Evolutionary conservation across 1,140 invertebrate species (phyloP), one percentile per base, ranked within the genome.

Genomic region (Nasonia longicornis): DNA sequence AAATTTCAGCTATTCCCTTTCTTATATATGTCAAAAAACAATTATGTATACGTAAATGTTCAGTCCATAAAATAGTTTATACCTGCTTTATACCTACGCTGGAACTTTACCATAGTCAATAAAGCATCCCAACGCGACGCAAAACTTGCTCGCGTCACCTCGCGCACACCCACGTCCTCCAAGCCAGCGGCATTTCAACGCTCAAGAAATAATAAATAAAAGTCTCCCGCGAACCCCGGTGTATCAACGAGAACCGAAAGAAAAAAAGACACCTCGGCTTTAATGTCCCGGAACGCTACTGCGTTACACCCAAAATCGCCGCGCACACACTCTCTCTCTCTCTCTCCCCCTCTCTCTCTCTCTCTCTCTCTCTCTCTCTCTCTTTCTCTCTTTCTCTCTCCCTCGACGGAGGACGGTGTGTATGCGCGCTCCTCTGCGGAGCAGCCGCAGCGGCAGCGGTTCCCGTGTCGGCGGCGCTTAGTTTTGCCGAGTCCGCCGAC

Each of bases 401-500:
- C 52, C 16, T 58, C 52, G 7, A 58, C 52, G 52, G 52, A 58
- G 52, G 73, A 29, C 74, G 63, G n/a, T 20, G 38, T 73, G n/a
- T 63, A 29, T 31, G 45, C 35, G 58, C 73, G 48, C 35, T 11
- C n/a, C 52, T 20, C 29, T 20, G 29, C 31, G 63, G 58, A 29
- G 35, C 35, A n/a, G 38, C 26, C 20, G 71, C 35, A 10, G 38
- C 31, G 35, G 69, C 29, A 29, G 16, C 31, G 26, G 26, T 14
- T 35, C 3, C 69, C 35, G 71, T 31, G 58, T 67, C 16, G 31
- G 72, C 72, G 58, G n/a, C 58, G 63, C 48, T 87, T 85, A 87
- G 86, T 87, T 85, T 79, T 80, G 82, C 85, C 79, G 83, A 83
- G 85, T 83, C 84, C 82, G 86, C 81, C 83, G 85, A n/a, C 84